Conservation (phyloP, 1,140 invertebrate genomes). For the Drosophila athabasca region DNA sequence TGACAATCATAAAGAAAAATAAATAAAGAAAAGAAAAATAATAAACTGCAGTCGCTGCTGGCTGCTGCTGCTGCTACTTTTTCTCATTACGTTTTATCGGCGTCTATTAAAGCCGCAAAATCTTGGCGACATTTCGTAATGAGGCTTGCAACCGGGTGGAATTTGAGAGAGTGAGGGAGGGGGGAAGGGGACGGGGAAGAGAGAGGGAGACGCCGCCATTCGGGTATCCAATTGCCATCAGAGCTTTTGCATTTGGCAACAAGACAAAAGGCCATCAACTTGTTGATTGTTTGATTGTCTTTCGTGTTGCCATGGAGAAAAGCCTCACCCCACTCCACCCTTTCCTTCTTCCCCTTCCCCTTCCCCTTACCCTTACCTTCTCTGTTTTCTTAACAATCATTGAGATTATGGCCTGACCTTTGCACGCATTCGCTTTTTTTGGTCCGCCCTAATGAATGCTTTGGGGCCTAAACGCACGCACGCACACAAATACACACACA, state of each 20-base stretch:
- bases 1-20: conserved; percentile 48
- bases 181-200: too few relatives aligned
- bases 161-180: too few relatives aligned
- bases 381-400: conserved; percentile 4
- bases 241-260: conserved; percentile 29
- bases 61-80: conserved; percentile 36
- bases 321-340: background rate
- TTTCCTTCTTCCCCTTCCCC: background rate
- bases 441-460: conserved; percentile 37
- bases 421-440: conserved; percentile 33
- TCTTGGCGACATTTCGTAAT: conserved; percentile 62
- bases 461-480: conserved; percentile 19
- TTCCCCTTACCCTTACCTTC: background rate
- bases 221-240: conserved; percentile 25
- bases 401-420: conserved; percentile 30
- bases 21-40: conserved; percentile 41
- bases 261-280: conserved; percentile 48
- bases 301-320: conserved; percentile 26
- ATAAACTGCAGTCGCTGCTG: background rate
- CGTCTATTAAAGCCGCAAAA: conserved; percentile 58
- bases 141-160: conserved; percentile 23
- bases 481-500: conserved; percentile 8
- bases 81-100: conserved; percentile 58
- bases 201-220: too few relatives aligned
- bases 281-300: conserved; percentile 29